Percentiles rank a stretch among this genome's conserved stretches.
These are phyloP conservation scores for Hybognathus amarus DNA, from an alignment of 2,797 vertebrate genomes.

Conservation along the genomic window DNA sequence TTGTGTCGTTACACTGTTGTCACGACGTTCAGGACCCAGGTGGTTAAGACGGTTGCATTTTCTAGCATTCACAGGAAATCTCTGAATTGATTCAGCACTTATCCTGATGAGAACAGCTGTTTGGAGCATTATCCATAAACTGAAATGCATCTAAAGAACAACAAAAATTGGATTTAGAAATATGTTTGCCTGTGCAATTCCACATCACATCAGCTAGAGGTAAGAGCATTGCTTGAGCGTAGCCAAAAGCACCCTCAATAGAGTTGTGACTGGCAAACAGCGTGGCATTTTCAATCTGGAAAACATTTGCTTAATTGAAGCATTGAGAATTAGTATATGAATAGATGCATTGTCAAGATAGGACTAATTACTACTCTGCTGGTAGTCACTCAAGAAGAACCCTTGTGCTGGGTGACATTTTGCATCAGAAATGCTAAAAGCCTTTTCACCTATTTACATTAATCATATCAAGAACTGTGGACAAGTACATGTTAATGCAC, in stretches of 20 bases:
- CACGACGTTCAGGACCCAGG: slow-evolving; percentile 44
- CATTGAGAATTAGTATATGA: slow-evolving; percentile 69
- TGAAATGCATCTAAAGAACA: slow-evolving; percentile 23
- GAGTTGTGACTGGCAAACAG: slow-evolving; percentile 56
- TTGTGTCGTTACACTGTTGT: slow-evolving; percentile 57
- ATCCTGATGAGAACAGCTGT: slow-evolving; percentile 42
- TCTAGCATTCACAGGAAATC: not conserved
- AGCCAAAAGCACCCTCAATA: slow-evolving; percentile 43
- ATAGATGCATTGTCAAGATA: slow-evolving; percentile 68
- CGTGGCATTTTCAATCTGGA: slow-evolving; percentile 57
- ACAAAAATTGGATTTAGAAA: not conserved
- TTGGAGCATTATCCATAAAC: not conserved
- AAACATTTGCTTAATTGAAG: slow-evolving; percentile 68
- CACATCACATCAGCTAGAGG: slow-evolving; percentile 46
- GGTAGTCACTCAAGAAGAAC: slow-evolving; percentile 80
- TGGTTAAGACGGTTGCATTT: slow-evolving; percentile 43
- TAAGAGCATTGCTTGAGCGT: slow-evolving; percentile 54
- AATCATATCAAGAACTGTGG: slow-evolving; percentile 61
- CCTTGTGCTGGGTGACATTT: slow-evolving; percentile 80
- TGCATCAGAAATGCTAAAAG: slow-evolving; percentile 83
- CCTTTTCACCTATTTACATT: slow-evolving; percentile 79
- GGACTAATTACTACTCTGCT: slow-evolving; percentile 77
- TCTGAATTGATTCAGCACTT: slow-evolving; percentile 22
- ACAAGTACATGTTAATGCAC: slow-evolving; percentile 48
- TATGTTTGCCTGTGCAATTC: not conserved